phyloP scores from a whole-genome alignment of 2,113 vertebrate genomes.

The Anser brachyrhynchus region DNA sequence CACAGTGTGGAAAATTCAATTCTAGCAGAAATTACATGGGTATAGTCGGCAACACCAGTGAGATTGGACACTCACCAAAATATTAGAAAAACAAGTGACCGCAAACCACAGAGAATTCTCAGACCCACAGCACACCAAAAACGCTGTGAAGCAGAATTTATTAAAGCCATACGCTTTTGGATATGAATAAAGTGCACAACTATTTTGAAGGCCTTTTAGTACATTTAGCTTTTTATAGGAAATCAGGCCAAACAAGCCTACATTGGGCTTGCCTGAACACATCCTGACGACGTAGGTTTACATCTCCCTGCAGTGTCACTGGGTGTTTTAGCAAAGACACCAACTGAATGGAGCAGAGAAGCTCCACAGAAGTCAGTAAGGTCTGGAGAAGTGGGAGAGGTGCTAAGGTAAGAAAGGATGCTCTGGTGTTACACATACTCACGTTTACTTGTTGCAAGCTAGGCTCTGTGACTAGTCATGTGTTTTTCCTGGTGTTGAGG shows the following conservation, averaged over 20 bases:
- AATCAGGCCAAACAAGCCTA: not conserved
- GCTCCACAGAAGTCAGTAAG: not conserved
- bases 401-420: not conserved
- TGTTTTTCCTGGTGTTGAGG: not conserved
- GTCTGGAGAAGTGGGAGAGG: not conserved
- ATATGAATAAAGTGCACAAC: constrained; percentile 43
- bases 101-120: constrained; percentile 74
- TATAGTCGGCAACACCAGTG: constrained; percentile 62
- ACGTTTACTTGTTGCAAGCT: not conserved
- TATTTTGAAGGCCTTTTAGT: constrained; percentile 48
- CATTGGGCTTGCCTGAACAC: not conserved
- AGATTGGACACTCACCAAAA: constrained; percentile 70
- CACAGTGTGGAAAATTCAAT: constrained; percentile 73
- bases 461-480: fast-evolving
- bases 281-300: not conserved
- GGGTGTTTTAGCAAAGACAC: not conserved
- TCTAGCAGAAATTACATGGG: constrained; percentile 69
- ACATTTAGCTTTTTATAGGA: not conserved
- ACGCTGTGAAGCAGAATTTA: constrained; percentile 61
- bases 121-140: constrained; percentile 56
- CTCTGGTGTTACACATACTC: not conserved
- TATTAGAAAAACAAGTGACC: constrained; percentile 72
- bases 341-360: not conserved
- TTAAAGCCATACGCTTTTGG: constrained; percentile 49
- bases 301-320: not conserved